phyloP scores from a whole-genome alignment of 1,140 invertebrate species.

The Psilanteris sp. region DNA sequence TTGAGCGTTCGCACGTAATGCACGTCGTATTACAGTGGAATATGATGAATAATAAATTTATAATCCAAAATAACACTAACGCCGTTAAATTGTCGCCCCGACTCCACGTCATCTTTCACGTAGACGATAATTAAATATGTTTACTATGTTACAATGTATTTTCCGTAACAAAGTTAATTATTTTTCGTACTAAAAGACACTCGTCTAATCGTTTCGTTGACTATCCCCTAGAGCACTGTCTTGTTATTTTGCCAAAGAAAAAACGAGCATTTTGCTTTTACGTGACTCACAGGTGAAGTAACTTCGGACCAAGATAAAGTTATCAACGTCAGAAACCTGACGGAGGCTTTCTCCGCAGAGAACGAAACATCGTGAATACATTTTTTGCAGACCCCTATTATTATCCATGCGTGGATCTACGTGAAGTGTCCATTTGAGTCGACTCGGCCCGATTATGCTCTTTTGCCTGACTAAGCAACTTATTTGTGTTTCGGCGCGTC shows the following conservation, averaged over 20 bases:
- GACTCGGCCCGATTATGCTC: not conserved
- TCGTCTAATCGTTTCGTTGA: slow-evolving; percentile 10
- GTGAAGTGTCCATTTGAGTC: slow-evolving; percentile 14
- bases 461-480: slow-evolving; percentile 8
- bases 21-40: no score
- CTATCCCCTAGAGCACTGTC: not conserved
- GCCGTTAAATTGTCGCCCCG: no score
- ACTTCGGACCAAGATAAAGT: slow-evolving; percentile 35
- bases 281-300: slow-evolving; percentile 27
- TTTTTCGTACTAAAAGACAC: no score
- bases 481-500: no score
- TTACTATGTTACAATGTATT: no score
- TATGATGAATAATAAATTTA: no score
- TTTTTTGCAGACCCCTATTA: slow-evolving; percentile 20
- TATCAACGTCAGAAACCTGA: slow-evolving; percentile 53
- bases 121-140: no score
- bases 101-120: no score
- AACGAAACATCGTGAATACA: slow-evolving; percentile 34
- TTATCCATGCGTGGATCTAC: slow-evolving; percentile 11
- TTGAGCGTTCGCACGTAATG: no score
- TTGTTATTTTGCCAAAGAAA: not conserved
- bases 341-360: slow-evolving; percentile 30
- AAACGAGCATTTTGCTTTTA: slow-evolving; percentile 9
- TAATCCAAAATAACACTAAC: no score
- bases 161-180: no score